A percentile compares a stretch with the other conserved stretches of the same genome.
phyloP scores from a whole-genome alignment of 2,888 invertebrate species.

The Hirtodrosophila trivittata region DNA sequence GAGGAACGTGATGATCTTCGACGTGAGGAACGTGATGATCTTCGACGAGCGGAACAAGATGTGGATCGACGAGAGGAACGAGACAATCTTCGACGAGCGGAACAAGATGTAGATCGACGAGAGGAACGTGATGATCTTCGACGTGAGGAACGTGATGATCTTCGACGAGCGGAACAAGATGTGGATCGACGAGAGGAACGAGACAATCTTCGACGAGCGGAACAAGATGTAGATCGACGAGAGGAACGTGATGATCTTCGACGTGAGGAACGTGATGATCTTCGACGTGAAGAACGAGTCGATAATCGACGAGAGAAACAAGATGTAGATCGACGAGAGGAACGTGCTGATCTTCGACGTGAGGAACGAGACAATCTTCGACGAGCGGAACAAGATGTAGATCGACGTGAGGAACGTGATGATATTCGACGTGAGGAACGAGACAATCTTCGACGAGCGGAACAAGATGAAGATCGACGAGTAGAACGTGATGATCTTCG shows the following conservation, averaged over 20 bases:
- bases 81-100: background rate
- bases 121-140: slow-evolving; percentile 5
- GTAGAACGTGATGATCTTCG: no score
- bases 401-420: no score
- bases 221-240: background rate
- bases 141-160: slow-evolving; percentile 4
- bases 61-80: no score
- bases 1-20: no score
- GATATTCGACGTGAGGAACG: no score
- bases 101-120: background rate
- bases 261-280: background rate
- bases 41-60: no score
- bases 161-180: slow-evolving; percentile 2
- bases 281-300: background rate
- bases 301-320: slow-evolving; percentile 5
- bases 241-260: background rate
- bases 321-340: background rate
- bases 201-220: slow-evolving; percentile 1
- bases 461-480: no score
- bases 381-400: no score
- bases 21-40: no score
- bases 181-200: background rate
- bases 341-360: background rate
- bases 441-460: no score
- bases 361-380: no score